Percentiles rank a stretch among this genome's conserved stretches.
Conservation (phyloP, 2,888 invertebrate species). For the Dicycla oo region DNA sequence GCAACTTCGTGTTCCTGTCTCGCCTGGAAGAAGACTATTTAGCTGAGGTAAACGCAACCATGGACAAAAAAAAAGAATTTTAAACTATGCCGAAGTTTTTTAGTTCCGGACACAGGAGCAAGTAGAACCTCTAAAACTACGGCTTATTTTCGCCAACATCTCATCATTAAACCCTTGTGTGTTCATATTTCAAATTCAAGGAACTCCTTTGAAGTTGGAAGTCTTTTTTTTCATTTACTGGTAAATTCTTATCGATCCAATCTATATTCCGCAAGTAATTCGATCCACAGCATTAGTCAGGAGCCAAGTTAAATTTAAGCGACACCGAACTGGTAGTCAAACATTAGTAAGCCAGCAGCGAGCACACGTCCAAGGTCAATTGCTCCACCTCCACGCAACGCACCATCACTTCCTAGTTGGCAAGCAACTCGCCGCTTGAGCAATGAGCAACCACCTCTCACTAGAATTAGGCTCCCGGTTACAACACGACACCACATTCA, state of each 20-base stretch:
- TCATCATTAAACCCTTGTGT: not conserved
- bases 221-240: conserved; percentile 3
- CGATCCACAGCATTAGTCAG: conserved; percentile 46
- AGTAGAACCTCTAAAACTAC: not conserved
- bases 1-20: too few relatives aligned
- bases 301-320: conserved; percentile 47
- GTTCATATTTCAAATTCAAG: conserved; percentile 26
- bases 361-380: conserved; percentile 83
- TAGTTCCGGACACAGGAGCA: not conserved
- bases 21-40: too few relatives aligned
- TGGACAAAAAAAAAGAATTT: not conserved
- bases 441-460: conserved; percentile 87
- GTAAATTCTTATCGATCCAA: conserved; percentile 33
- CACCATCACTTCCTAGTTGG: conserved; percentile 87
- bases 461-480: conserved; percentile 84
- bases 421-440: conserved; percentile 79
- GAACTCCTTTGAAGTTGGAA: conserved; percentile 7
- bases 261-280: conserved; percentile 48
- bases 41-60: too few relatives aligned
- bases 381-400: conserved; percentile 82
- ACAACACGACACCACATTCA: conserved; percentile 73
- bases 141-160: not conserved
- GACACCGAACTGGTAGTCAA: conserved; percentile 64
- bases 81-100: not conserved
- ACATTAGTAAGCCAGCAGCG: conserved; percentile 79